These are phyloP conservation scores for Malaclemys terrapin DNA, from an alignment of 2,113 vertebrate genomes.

Conservation along the genomic window DNA sequence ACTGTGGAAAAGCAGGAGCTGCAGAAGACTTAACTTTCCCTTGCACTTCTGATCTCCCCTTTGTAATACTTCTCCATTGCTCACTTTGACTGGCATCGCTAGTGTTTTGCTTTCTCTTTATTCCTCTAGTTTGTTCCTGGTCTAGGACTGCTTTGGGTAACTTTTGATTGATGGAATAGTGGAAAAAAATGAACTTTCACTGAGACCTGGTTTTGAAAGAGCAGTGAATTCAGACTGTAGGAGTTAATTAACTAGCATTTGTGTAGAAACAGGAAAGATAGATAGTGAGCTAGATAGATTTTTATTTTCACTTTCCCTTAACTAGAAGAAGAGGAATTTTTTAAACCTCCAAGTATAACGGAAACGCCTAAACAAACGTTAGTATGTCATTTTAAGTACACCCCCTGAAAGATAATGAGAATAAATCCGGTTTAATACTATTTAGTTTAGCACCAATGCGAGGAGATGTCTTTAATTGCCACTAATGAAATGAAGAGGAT, in stretches of 20 bases:
- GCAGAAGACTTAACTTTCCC: neutral
- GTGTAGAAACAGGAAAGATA: neutral
- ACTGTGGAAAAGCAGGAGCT: neutral
- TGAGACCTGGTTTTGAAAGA: neutral
- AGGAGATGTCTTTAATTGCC: constrained; percentile 41
- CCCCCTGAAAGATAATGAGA: accelerated
- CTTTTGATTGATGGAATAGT: too few relatives aligned
- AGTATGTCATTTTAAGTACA: neutral
- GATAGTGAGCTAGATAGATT: neutral
- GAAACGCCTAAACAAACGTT: neutral
- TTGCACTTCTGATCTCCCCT: accelerated
- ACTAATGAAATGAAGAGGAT: constrained; percentile 29
- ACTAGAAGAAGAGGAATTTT: neutral
- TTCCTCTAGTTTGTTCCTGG: too few relatives aligned
- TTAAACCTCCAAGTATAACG: neutral
- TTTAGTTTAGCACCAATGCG: neutral
- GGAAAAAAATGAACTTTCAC: neutral
- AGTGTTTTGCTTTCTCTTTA: neutral
- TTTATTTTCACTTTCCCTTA: neutral
- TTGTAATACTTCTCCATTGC: neutral
- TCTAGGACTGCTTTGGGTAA: neutral
- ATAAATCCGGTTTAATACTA: neutral
- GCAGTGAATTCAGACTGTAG: neutral
- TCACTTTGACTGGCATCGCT: too few relatives aligned
- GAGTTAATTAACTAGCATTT: neutral